These are phyloP conservation scores for Hermatobates lingyangjiaoensis DNA, from an alignment of 1,140 invertebrate species.

Conservation along the genomic window DNA sequence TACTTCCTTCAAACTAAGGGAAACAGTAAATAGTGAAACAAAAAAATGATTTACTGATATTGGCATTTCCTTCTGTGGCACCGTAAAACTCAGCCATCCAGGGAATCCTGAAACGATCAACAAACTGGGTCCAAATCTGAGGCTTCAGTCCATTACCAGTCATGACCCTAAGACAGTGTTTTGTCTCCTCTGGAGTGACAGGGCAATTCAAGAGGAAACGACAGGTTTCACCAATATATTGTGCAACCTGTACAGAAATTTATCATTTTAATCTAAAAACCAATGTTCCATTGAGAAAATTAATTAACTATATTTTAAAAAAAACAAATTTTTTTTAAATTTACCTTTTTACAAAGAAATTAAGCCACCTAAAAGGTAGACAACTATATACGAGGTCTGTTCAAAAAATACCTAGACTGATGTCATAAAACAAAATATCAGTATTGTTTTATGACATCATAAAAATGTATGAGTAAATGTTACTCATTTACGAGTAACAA, in stretches of 20 bases:
- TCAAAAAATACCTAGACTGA: no score
- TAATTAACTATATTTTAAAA: neutral
- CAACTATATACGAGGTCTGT: no score
- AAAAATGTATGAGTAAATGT: no score
- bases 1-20: no score
- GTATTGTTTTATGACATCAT: no score
- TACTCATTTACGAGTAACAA: no score
- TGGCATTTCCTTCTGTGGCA: conserved; percentile 93
- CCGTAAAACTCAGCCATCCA: conserved; percentile 89
- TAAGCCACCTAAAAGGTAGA: no score
- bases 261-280: neutral
- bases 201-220: conserved; percentile 83
- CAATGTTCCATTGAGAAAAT: neutral
- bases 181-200: conserved; percentile 45
- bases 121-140: conserved; percentile 89
- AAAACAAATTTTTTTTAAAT: no score
- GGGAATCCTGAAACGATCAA: conserved; percentile 72
- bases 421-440: no score
- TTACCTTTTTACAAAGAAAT: no score
- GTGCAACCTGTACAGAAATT: conserved; percentile 44
- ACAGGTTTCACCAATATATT: conserved; percentile 98
- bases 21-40: no score
- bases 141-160: conserved; percentile 94
- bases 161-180: conserved; percentile 68
- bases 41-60: conserved; percentile 61